These are phyloP conservation scores for Isichthys henryi DNA, from an alignment of 2,113 vertebrate species.

Conservation along the genomic window DNA sequence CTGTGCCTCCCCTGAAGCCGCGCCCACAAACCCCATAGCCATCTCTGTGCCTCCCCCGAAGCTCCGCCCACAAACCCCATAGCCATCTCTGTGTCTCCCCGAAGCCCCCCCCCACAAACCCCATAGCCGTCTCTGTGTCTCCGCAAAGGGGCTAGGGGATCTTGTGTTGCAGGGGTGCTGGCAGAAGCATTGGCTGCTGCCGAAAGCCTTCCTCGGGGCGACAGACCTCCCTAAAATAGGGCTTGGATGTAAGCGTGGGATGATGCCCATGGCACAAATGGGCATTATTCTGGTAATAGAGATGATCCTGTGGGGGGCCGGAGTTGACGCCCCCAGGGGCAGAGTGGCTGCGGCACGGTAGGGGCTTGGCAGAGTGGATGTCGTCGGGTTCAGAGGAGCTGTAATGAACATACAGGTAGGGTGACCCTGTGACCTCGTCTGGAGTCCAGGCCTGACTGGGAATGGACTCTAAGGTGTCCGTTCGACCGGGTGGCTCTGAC, in stretches of 20 bases:
- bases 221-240: constrained; percentile 80
- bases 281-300: constrained; percentile 49
- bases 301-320: constrained; percentile 56
- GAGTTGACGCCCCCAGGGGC: constrained; percentile 71
- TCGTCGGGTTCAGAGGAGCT: constrained; percentile 82
- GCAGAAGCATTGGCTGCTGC: constrained; percentile 75
- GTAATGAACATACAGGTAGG: constrained; percentile 89
- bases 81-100: background rate
- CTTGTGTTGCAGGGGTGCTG: constrained; percentile 51
- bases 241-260: constrained; percentile 56
- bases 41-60: background rate
- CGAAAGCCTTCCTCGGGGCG: constrained; percentile 72
- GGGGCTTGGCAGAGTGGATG: constrained; percentile 76
- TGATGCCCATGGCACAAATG: constrained; percentile 35
- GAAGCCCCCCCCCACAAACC: background rate
- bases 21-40: too few relatives aligned
- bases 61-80: background rate
- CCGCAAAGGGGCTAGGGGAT: constrained; percentile 14
- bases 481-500: constrained; percentile 69
- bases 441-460: constrained; percentile 84
- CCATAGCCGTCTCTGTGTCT: background rate
- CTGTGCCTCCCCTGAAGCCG: too few relatives aligned
- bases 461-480: constrained; percentile 84
- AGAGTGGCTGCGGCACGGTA: constrained; percentile 87
- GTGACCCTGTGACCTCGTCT: constrained; percentile 76